Conservation (phyloP, 2,113 vertebrate species). For the Mungos mungo region DNA sequence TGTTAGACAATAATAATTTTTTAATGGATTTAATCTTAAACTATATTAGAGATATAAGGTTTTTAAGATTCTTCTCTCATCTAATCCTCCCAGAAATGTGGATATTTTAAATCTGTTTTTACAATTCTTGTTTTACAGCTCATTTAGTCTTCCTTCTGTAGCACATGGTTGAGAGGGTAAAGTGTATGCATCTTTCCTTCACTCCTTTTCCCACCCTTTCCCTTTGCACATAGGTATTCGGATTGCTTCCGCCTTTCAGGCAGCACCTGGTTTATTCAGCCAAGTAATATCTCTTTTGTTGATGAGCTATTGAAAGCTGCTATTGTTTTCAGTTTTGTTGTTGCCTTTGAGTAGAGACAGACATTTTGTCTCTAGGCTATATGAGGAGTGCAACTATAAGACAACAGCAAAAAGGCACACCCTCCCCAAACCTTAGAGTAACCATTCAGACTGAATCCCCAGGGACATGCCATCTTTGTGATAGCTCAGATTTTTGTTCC, state of each 20-base stretch:
- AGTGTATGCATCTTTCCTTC: constrained; percentile 89
- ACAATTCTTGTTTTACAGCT: constrained; percentile 76
- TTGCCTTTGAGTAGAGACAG: constrained; percentile 86
- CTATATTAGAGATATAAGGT: neutral
- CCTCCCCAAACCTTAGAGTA: constrained; percentile 80
- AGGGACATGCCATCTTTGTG: constrained; percentile 91
- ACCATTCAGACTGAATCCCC: constrained; percentile 79
- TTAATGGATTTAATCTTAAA: neutral
- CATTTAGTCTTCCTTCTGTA: constrained; percentile 91
- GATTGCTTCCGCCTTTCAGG: constrained; percentile 81
- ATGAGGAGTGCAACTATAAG: constrained; percentile 86
- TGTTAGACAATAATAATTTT: neutral
- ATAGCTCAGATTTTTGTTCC: constrained; percentile 87
- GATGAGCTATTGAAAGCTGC: constrained; percentile 80
- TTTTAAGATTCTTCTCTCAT: neutral
- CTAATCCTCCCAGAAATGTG: neutral
- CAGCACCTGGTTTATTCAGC: constrained; percentile 86
- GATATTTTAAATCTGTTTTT: neutral
- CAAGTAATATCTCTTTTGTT: constrained; percentile 75
- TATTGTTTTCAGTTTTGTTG: constrained; percentile 81
- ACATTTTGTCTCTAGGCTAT: constrained; percentile 71
- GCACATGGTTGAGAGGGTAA: constrained; percentile 88
- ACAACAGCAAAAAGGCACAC: constrained; percentile 85
- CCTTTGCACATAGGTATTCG: constrained; percentile 53
- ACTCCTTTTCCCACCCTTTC: constrained; percentile 77